Base-by-base conservation (phyloP, 2,113 vertebrate species). In the Ochotona curzoniae region DNA sequence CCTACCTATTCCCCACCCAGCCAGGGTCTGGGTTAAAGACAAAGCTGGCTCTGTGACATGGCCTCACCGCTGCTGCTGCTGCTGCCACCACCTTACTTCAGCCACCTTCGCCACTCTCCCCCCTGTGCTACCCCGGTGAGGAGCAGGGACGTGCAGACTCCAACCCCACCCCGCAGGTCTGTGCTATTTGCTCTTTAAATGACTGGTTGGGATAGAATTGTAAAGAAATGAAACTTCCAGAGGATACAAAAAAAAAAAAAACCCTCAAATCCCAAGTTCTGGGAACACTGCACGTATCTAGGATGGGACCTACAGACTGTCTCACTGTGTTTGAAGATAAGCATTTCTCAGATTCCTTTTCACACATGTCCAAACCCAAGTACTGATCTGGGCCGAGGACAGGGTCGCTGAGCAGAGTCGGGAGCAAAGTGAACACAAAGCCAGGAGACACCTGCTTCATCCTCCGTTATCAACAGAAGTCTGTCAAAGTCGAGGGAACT, bases 211-310 rank as follows among this genome's bases (percentile, higher is more conserved):
- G 83, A 91, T 95, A 93, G 94, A 96, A 84, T 15, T 91, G 44
- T 90, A 90, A 90, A 96, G 57, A 96, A 97, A 96, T 96, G 97
- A 97, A 96, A 87, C 21, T 87, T 94, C 57, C 57, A 86, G 81
- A 91, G 95, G 69, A 84, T 70, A 94, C 71, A 44, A 15, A 69
- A 83, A 57, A 76, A 84, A 57, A 2, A 76, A 87, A 75, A 79
- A 61, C 47, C 93, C 23, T 74, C 5, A 90, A 74, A 67, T 5
- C 3, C 12, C 28, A 4, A 14, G 57, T 49, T 91, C 15, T 54
- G 28, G 35, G 83, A 75, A 61, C 70, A 13, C 9, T n/a, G 11
- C 54, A 25, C 4, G 18, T 14, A 47, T 25, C 8, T n/a, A 38
- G 1, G n/a, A 2, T 30, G 38, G 54, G 5, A 30, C 11, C 14